Evolutionary conservation across 2,797 vertebrate species (phyloP).

Genomic region (Carduelis carduelis): DNA sequence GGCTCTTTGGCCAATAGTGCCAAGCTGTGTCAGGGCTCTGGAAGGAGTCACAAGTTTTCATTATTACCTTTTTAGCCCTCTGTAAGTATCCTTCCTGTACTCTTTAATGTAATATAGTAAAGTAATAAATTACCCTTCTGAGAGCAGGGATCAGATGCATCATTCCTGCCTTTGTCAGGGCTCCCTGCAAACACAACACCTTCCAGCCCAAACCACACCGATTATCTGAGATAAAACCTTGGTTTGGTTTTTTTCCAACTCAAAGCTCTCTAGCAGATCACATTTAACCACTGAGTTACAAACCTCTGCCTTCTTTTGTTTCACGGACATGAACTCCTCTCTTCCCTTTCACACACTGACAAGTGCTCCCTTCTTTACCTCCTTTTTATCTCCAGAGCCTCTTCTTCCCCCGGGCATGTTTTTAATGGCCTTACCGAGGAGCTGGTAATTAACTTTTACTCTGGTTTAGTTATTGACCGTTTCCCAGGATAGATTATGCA

Average conservation of each 20-base stretch:
- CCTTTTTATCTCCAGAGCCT: not conserved
- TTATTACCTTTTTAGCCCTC: too few relatives aligned
- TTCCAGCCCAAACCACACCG: not conserved
- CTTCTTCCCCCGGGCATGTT: not conserved
- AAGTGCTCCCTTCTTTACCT: not conserved
- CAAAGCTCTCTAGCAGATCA: not conserved
- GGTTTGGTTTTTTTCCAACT: fast-evolving
- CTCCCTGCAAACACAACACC: not conserved
- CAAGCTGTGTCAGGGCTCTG: too few relatives aligned
- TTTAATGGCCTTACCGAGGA: not conserved
- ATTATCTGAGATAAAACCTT: not conserved
- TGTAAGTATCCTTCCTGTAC: not conserved
- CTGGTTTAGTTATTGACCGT: slow-evolving; percentile 5
- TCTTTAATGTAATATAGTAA: not conserved
- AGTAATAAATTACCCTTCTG: not conserved
- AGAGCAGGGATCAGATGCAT: not conserved
- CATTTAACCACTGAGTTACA: not conserved
- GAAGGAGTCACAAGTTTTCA: too few relatives aligned
- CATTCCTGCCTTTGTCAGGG: not conserved
- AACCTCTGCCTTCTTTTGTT: not conserved
- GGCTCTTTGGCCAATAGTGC: too few relatives aligned
- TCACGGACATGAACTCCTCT: not conserved
- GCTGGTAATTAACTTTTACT: slow-evolving; percentile 35
- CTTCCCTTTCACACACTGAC: not conserved
- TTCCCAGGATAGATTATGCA: slow-evolving; percentile 17